phyloP scores from a whole-genome alignment of 92 coral and sea anemone species.

The Epizoanthus scotinus region DNA sequence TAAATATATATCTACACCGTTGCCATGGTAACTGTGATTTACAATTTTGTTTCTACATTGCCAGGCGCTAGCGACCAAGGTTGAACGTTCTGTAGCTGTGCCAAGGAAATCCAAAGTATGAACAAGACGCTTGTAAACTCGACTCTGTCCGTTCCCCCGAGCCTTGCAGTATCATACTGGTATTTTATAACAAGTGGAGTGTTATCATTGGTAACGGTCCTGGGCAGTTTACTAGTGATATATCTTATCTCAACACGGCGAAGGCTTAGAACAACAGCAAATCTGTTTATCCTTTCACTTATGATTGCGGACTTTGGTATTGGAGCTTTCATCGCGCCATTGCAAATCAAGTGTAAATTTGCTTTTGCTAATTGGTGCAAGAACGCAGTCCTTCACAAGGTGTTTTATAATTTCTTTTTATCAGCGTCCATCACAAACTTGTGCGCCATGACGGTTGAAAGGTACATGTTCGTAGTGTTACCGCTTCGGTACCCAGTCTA shows the following conservation, averaged over 20 bases:
- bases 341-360: background rate
- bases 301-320: conserved; percentile 35
- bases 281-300: conserved; percentile 31
- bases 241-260: conserved; percentile 18
- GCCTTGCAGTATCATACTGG: conserved; percentile 13
- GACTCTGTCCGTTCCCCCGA: background rate
- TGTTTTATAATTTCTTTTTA: conserved; percentile 22
- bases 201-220: conserved; percentile 8
- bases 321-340: conserved; percentile 20
- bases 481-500: conserved; percentile 11
- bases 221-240: conserved; percentile 27
- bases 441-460: conserved; percentile 19
- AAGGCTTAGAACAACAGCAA: conserved; percentile 26
- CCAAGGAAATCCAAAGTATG: background rate
- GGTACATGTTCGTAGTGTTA: conserved; percentile 17
- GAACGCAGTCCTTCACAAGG: background rate
- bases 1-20: no score
- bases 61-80: background rate
- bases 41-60: background rate
- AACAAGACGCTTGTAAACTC: background rate
- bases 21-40: background rate
- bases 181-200: background rate
- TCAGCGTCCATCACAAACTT: conserved; percentile 35
- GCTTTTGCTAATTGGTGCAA: conserved; percentile 13
- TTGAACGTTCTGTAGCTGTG: no score